Percentiles rank a stretch among this genome's conserved stretches.
Conservation (phyloP, 2,888 invertebrate genomes). For the Drosophila lutescens region DNA sequence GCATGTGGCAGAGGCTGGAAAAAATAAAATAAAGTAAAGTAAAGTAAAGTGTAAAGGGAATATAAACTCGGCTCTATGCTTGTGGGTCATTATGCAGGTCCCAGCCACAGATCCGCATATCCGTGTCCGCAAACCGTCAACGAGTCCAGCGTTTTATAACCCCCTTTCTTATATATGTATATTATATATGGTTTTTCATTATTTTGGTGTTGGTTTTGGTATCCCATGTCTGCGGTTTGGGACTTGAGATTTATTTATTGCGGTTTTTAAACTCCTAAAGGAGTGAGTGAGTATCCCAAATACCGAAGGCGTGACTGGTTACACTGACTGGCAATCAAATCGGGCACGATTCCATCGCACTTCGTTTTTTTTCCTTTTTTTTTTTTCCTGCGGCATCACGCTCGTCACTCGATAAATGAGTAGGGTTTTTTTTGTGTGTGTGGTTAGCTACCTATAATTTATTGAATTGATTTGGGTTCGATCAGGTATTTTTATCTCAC, state of each 20-base stretch:
- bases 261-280: conserved; percentile 66
- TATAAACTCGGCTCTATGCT: conserved; percentile 52
- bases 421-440: background rate
- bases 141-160: conserved; percentile 36
- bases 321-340: conserved; percentile 34
- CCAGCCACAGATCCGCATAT: conserved; percentile 6
- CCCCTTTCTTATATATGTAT: background rate
- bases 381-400: conserved; percentile 37
- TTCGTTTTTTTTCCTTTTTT: background rate
- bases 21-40: conserved; percentile 5
- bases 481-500: background rate
- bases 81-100: conserved; percentile 77
- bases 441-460: conserved; percentile 14
- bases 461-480: conserved; percentile 17
- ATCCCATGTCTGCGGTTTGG: conserved; percentile 32
- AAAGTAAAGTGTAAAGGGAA: background rate
- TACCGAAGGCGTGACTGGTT: conserved; percentile 22
- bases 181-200: background rate
- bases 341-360: conserved; percentile 37
- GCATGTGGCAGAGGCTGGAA: conserved; percentile 57
- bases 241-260: conserved; percentile 68
- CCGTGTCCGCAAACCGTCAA: conserved; percentile 29
- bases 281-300: conserved; percentile 16
- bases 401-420: conserved; percentile 37
- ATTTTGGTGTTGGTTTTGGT: conserved; percentile 46